phyloP scores from a whole-genome alignment of 2,888 invertebrate species.

The Eumacrocentrus americanus region DNA sequence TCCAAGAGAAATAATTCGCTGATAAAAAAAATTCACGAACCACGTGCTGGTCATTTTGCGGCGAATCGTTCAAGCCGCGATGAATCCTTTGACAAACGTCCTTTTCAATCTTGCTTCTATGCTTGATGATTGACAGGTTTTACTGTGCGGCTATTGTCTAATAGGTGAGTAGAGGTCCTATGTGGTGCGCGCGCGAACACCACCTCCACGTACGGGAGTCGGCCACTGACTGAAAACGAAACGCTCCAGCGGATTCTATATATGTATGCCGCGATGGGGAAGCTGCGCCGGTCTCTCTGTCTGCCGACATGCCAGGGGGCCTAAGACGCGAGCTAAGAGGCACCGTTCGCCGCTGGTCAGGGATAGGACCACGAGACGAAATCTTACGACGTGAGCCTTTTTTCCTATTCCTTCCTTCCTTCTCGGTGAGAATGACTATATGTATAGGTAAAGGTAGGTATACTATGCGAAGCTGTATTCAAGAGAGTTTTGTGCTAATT shows the following conservation, averaged over 20 bases:
- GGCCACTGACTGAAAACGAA: slow-evolving; percentile 54
- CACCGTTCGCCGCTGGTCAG: background rate
- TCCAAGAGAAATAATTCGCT: slow-evolving; percentile 3
- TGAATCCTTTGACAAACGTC: background rate
- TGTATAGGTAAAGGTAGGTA: too few relatives aligned
- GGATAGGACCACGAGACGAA: background rate
- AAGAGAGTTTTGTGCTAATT: background rate
- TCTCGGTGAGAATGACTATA: background rate
- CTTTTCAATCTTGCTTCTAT: background rate
- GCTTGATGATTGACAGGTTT: background rate
- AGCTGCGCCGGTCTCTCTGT: slow-evolving; percentile 38
- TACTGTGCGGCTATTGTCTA: background rate
- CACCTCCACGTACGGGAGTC: slow-evolving; percentile 55
- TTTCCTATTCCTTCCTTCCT: background rate
- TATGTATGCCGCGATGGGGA: slow-evolving; percentile 23
- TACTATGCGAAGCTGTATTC: background rate
- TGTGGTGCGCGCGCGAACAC: slow-evolving; percentile 38
- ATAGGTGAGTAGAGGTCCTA: background rate
- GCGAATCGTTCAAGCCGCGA: background rate
- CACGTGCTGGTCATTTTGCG: slow-evolving; percentile 44
- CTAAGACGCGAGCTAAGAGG: background rate
- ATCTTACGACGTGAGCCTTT: background rate
- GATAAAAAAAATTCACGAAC: slow-evolving; percentile 41
- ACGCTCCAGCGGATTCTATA: slow-evolving; percentile 14
- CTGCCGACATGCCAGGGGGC: slow-evolving; percentile 45